Evolutionary conservation across 2,113 vertebrate genomes (phyloP), one percentile per base, ranked within the genome.

Genomic region (Trachemys scripta): DNA sequence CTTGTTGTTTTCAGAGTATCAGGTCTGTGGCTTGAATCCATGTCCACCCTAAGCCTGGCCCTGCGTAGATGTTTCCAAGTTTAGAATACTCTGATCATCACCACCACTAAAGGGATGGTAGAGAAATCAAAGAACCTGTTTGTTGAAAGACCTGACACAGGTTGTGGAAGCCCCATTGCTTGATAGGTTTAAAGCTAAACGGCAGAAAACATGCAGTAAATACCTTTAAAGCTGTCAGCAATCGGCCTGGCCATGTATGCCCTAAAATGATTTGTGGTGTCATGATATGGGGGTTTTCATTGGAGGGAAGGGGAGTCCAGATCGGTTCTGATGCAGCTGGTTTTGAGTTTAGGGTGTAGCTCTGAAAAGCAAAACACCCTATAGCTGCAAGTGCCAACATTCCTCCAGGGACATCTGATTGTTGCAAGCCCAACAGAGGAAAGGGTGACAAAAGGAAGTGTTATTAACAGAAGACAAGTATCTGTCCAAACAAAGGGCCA

Each of bases 401-500:
- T 72, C 65, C 65, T 38, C n/a, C 25, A 27, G 75, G 75, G 25
- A 45, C 42, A 78, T 13, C 75, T 78, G 42, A 27, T 8, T 0
- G 1, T 42, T 81, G 87, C 50, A 25, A 5, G 89, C 3, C 0
- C 2, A 42, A 22, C 29, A 84, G 24, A 38, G 72, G 20, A 45
- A 78, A 53, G 85, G 25, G 65, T 54, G 54, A 45, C 6, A 54
- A 19, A 47, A 31, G 75, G 20, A 90, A 94, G 45, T 25, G 42
- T 78, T 38, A 38, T 38, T 38, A 72, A 38, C 65, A 10, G 35
- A 69, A 69, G 89, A 53, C 5, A 47, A 80, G 6, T 72, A 69
- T 85, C 20, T 89, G 90, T 94, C 88, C 42, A 19, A 87, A 89
- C 83, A 88, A 87, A 92, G 93, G 80, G 54, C 80, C n/a, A n/a